phyloP scores from a whole-genome alignment of 2,888 invertebrate species.

The Tachina lurida region DNA sequence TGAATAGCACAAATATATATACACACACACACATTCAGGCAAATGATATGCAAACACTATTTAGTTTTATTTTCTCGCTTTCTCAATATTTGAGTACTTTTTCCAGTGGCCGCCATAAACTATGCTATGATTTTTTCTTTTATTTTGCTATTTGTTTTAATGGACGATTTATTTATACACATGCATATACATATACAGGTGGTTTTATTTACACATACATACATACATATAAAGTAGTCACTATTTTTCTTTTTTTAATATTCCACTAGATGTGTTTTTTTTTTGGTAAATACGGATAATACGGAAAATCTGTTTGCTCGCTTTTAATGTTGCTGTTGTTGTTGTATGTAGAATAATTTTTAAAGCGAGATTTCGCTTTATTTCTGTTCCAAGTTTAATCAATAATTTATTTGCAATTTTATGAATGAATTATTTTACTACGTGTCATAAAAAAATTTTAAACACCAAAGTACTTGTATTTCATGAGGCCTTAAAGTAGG shows the following conservation, averaged over 20 bases:
- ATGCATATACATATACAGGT: conserved; percentile 43
- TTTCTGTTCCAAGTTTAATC: conserved; percentile 22
- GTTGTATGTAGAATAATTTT: conserved; percentile 1
- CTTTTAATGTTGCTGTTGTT: background rate
- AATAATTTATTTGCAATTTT: conserved; percentile 41
- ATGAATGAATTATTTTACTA: conserved; percentile 7
- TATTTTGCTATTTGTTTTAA: conserved; percentile 5
- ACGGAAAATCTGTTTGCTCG: conserved; percentile 20
- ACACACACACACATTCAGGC: background rate
- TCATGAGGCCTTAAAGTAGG: conserved; percentile 20
- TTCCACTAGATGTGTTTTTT: background rate
- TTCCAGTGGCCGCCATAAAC: conserved; percentile 44
- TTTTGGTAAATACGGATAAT: background rate
- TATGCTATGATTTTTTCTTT: conserved; percentile 42
- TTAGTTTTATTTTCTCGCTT: conserved; percentile 30
- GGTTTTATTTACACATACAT: conserved; percentile 32
- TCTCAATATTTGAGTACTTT: conserved; percentile 22
- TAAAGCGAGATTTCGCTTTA: conserved; percentile 20
- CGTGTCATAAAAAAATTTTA: conserved; percentile 5
- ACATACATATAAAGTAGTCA: background rate
- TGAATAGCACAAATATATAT: conserved; percentile 3
- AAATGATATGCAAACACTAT: conserved; percentile 1
- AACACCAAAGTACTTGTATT: background rate
- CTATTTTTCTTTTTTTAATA: conserved; percentile 8
- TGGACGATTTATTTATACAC: conserved; percentile 9